Evolutionary conservation across 1,140 invertebrate genomes (phyloP), one percentile per base, ranked within the genome.

Genomic region (Melitaea cinxia): DNA sequence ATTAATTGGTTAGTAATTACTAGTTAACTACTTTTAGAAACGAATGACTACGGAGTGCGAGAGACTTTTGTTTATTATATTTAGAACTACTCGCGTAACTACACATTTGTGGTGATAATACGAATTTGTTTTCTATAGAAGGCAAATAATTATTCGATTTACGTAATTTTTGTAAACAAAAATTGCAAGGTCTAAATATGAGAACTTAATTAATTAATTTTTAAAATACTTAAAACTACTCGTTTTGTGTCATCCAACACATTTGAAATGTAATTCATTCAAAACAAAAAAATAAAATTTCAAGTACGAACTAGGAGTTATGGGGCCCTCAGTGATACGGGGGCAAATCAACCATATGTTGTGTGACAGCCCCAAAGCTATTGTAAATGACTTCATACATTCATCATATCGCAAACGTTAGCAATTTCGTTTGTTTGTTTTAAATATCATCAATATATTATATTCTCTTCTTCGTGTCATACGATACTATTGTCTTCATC

Each of bases 341-440:
- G 54, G 52, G 62, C 67, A 68, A 70, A 81, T 84, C 73, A 77
- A 74, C 81, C 83, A 88, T 83, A 87, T 85, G 85, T 61, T 78
- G 73, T 76, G 71, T 19, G 42, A 47, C 17, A 24, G 42, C 21
- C 75, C 77, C 76, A 77, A 56, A 42, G 19, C 42, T 47, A 75
- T 69, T 71, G 63, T 71, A 84, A 85, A 82, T 83, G 83, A 85
- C 76, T 81, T 17, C 73, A 23, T 47, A 64, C 81, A 84, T 83
- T 82, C 78, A 88, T 83, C 82, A 82, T 68, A 59, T 58, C 28
- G 60, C 19, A 7, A 47, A 78, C 78, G 54, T 79, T 78, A 81
- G 54, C 76, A 60, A 72, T 64, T 53, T 53, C 52, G 60, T 67
- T 80, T 82, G 59, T 85, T 81, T 78, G 78, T 78, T 68, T 64